These are phyloP conservation scores for Pentalonia nigronervosa DNA, from an alignment of 1,140 invertebrate genomes.

Conservation along the genomic window DNA sequence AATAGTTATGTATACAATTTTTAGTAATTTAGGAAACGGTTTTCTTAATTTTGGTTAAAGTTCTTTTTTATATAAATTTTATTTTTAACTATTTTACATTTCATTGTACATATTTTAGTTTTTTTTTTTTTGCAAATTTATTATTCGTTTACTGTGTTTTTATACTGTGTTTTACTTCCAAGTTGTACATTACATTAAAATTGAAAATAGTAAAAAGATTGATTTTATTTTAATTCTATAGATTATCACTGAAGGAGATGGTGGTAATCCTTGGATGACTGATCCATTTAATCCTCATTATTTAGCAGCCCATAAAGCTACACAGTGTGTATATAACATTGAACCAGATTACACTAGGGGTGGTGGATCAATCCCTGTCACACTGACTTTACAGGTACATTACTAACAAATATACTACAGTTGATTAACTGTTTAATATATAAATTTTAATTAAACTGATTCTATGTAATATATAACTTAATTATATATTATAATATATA, in stretches of 20 bases:
- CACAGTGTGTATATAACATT: conserved; percentile 87
- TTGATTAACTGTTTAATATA: not conserved
- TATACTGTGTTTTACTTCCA: not conserved
- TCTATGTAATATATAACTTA: not conserved
- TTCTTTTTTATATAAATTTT: too few relatives aligned
- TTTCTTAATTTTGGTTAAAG: too few relatives aligned
- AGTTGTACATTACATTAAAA: not conserved
- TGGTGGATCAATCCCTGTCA: conserved; percentile 95
- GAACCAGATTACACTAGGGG: conserved; percentile 95
- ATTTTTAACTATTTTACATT: too few relatives aligned
- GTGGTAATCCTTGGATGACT: conserved; percentile 89
- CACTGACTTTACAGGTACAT: conserved; percentile 78
- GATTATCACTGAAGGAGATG: conserved; percentile 70
- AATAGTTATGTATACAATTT: too few relatives aligned
- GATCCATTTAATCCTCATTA: conserved; percentile 93
- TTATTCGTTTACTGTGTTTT: not conserved
- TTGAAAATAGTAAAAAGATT: not conserved
- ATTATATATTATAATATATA: not conserved
- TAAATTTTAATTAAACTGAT: not conserved
- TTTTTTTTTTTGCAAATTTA: not conserved
- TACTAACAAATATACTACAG: not conserved
- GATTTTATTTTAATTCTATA: conserved; percentile 64
- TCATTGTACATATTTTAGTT: too few relatives aligned
- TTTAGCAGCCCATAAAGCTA: conserved; percentile 84
- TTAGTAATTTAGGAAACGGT: too few relatives aligned